Evolutionary conservation across 2,797 vertebrate genomes (phyloP).

Genomic region (Tachyglossus aculeatus): DNA sequence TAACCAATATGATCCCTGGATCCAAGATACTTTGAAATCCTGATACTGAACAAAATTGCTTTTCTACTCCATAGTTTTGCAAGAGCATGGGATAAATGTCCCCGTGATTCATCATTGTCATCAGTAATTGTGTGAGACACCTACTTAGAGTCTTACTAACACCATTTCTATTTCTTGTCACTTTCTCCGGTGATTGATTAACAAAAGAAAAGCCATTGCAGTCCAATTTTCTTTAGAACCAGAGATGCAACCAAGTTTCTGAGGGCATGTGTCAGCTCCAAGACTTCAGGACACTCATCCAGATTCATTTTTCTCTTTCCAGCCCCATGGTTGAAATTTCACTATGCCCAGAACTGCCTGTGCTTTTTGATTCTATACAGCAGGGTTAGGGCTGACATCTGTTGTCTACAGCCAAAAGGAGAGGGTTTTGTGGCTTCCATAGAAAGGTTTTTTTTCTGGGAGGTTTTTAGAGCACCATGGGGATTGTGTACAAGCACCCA

Average conservation of each 20-base stretch:
- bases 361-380: too few species aligned
- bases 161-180: neutral
- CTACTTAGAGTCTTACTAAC: rapidly evolving
- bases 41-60: slow-evolving; percentile 7
- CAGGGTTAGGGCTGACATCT: too few species aligned
- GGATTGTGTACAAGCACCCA: too few species aligned
- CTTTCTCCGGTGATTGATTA: neutral
- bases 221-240: neutral
- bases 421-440: too few species aligned
- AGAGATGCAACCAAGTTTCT: neutral
- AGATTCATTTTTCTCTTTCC: rapidly evolving
- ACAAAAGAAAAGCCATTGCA: rapidly evolving
- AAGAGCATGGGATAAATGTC: neutral
- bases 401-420: too few species aligned
- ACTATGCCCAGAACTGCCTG: neutral
- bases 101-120: slow-evolving; percentile 6
- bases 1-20: neutral
- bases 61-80: slow-evolving; percentile 21
- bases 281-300: neutral
- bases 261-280: rapidly evolving
- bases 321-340: neutral
- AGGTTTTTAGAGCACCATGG: too few species aligned
- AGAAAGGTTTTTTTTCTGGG: too few species aligned
- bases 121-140: slow-evolving; percentile 1
- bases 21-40: slow-evolving; percentile 11